phyloP scores from a whole-genome alignment of 2,888 invertebrate genomes.

The Ormyrus rosae region DNA sequence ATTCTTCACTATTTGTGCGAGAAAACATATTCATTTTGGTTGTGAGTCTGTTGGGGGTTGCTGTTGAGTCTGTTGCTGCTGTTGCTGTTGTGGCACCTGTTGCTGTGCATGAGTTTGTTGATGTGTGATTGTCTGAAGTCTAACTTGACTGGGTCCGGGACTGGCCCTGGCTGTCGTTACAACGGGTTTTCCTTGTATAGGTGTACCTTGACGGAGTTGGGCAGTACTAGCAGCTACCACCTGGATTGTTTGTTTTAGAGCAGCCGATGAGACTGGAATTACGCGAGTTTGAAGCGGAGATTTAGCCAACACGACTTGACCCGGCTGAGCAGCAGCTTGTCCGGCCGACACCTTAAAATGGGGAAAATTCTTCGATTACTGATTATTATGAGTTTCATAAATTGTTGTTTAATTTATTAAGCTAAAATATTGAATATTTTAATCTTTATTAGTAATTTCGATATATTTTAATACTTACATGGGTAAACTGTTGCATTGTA shows the following conservation, averaged over 20 bases:
- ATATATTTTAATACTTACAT: constrained; percentile 64
- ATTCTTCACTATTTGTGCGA: constrained; percentile 39
- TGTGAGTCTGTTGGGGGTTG: constrained; percentile 55
- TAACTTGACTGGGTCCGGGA: constrained; percentile 79
- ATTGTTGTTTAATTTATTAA: not conserved
- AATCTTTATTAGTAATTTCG: not conserved
- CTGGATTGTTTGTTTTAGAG: constrained; percentile 80
- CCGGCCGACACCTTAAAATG: constrained; percentile 70
- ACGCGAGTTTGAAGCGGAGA: constrained; percentile 80
- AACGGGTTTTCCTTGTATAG: constrained; percentile 70
- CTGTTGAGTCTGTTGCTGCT: constrained; percentile 52
- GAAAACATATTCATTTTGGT: constrained; percentile 46
- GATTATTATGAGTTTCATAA: not conserved
- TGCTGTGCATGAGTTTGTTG: constrained; percentile 63
- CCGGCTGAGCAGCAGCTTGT: constrained; percentile 77
- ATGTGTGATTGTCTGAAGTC: constrained; percentile 79
- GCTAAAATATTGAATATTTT: not conserved
- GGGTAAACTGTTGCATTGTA: constrained; percentile 72
- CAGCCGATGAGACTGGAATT: constrained; percentile 80
- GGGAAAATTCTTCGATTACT: not conserved
- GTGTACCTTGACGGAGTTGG: constrained; percentile 73
- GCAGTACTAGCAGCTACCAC: constrained; percentile 74
- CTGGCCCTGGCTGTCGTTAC: constrained; percentile 77
- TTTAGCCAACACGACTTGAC: constrained; percentile 81
- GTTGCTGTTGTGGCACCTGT: constrained; percentile 65